Percentiles rank a stretch among this genome's conserved stretches.
Conservation (phyloP, 1,140 invertebrate genomes). For the Cyclina sinensis region DNA sequence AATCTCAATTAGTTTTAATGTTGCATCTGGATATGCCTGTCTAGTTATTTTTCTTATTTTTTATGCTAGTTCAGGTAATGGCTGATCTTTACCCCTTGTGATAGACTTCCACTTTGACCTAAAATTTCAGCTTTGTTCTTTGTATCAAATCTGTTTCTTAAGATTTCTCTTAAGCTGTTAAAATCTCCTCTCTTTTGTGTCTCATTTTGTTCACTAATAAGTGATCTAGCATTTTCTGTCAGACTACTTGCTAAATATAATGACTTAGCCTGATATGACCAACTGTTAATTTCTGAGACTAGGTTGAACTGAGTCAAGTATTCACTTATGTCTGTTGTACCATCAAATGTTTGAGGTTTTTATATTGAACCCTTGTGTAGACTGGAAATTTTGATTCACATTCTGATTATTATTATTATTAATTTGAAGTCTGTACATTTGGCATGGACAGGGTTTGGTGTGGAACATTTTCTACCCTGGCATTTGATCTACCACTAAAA, state of each 20-base stretch:
- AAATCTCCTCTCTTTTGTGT: background rate
- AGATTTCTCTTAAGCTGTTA: background rate
- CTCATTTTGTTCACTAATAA: conserved; percentile 43
- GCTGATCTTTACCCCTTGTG: background rate
- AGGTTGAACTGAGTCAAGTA: conserved; percentile 59
- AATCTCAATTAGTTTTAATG: conserved; percentile 5
- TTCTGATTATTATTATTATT: no score
- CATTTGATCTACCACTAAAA: no score
- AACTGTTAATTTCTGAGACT: conserved; percentile 35
- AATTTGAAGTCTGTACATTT: no score
- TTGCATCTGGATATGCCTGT: conserved; percentile 26
- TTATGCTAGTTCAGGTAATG: conserved; percentile 4
- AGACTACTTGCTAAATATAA: conserved; percentile 53
- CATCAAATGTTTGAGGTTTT: conserved; percentile 61
- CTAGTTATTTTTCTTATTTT: conserved; percentile 22
- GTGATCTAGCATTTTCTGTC: conserved; percentile 38
- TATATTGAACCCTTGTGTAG: no score
- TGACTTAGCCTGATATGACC: conserved; percentile 1
- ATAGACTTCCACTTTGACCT: conserved; percentile 30
- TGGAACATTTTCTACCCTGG: no score
- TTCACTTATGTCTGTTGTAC: conserved; percentile 45
- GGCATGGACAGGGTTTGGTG: no score
- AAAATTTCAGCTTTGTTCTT: conserved; percentile 37
- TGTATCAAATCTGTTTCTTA: conserved; percentile 22
- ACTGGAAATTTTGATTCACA: no score